Evolutionary conservation across 1,140 invertebrate genomes (phyloP).

Genomic region (Xylocopa sonorina): DNA sequence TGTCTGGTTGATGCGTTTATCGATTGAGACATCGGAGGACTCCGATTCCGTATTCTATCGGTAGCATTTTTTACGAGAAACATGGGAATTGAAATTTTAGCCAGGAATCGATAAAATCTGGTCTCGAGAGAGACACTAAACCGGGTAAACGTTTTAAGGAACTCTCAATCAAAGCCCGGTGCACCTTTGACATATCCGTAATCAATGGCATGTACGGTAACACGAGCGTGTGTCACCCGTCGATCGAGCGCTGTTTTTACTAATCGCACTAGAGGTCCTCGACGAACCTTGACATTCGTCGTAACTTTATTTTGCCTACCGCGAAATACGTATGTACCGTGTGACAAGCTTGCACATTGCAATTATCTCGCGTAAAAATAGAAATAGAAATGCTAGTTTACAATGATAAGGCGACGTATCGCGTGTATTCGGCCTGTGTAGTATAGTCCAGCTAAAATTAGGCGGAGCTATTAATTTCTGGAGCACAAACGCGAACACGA

Average conservation of each 20-base stretch:
- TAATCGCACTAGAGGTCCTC: slow-evolving; percentile 36
- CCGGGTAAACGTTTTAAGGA: neutral
- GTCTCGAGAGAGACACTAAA: neutral
- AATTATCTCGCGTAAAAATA: neutral
- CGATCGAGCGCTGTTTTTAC: slow-evolving; percentile 52
- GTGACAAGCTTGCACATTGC: neutral
- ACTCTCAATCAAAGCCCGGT: slow-evolving; percentile 37
- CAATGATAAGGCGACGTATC: too few relatives aligned
- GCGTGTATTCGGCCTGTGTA: neutral
- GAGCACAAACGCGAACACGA: neutral
- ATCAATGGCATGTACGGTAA: slow-evolving; percentile 32
- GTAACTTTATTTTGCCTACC: slow-evolving; percentile 29
- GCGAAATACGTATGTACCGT: too few relatives aligned
- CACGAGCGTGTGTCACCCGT: neutral
- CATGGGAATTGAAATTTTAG: too few relatives aligned
- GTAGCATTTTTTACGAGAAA: neutral
- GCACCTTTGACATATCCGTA: slow-evolving; percentile 57
- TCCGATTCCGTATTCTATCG: too few relatives aligned
- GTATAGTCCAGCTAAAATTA: neutral
- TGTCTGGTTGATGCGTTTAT: neutral
- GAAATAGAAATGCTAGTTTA: neutral
- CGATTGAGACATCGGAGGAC: neutral
- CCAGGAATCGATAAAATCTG: neutral
- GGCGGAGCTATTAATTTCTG: neutral
- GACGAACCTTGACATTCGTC: slow-evolving; percentile 49